Conservation (phyloP, 2,797 vertebrate genomes). For the Meda fulgida region DNA sequence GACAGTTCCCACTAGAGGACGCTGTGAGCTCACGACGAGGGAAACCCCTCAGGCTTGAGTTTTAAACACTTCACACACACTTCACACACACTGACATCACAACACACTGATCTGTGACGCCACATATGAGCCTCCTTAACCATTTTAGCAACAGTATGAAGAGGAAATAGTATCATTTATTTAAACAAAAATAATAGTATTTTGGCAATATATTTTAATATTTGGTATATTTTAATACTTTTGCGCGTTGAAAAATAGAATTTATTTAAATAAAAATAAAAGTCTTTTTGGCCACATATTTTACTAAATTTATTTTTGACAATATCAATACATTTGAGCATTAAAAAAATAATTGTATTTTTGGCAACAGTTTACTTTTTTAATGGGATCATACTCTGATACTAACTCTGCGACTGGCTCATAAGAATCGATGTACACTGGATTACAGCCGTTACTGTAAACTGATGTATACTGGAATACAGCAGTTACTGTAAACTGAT, state of each 20-base stretch:
- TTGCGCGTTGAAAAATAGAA: fast-evolving
- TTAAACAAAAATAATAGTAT: not conserved
- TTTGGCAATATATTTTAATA: not conserved
- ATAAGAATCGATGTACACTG: too few relatives aligned
- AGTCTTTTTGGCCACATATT: not conserved
- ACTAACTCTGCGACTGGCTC: too few relatives aligned
- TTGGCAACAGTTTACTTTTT: not conserved
- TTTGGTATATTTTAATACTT: not conserved
- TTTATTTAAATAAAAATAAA: not conserved
- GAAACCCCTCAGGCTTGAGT: not conserved
- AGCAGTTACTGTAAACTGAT: too few relatives aligned
- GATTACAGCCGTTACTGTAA: too few relatives aligned
- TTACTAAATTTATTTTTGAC: not conserved
- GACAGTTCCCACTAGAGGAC: not conserved
- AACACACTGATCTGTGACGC: not conserved
- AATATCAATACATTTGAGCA: not conserved
- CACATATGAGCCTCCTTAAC: not conserved
- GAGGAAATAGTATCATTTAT: not conserved
- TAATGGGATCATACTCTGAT: too few relatives aligned
- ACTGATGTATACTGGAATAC: too few relatives aligned
- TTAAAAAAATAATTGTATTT: not conserved
- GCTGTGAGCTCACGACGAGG: not conserved
- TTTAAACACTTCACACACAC: too few relatives aligned
- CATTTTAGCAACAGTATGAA: not conserved
- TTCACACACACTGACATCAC: not conserved